A percentile compares a stretch with the other conserved stretches of the same genome.
Conservation (phyloP, 2,797 vertebrate genomes). For the Luscinia megarhynchos region DNA sequence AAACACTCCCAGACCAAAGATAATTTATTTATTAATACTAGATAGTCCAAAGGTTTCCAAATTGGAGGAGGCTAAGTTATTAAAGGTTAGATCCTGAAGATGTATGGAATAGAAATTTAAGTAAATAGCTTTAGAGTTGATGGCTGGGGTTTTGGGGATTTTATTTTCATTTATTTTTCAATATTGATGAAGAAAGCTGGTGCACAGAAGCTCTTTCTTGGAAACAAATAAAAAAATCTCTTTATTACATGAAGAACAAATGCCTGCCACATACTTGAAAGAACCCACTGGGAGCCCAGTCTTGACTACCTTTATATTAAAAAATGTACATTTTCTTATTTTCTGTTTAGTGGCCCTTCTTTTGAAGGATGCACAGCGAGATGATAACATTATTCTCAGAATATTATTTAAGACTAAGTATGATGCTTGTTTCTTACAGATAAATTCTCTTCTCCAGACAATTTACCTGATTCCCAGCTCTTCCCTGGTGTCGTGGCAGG, state of each 20-base stretch:
- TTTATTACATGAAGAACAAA: background rate
- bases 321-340: background rate
- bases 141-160: accelerated
- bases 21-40: slow-evolving; percentile 25
- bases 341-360: background rate
- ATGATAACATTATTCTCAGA: background rate
- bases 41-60: background rate
- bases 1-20: background rate
- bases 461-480: background rate
- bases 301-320: background rate
- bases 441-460: background rate
- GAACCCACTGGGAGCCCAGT: accelerated
- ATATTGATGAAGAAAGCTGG: background rate
- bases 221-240: background rate
- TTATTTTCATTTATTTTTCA: background rate
- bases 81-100: background rate
- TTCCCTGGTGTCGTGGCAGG: background rate
- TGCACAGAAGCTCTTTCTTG: background rate
- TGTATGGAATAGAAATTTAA: background rate
- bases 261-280: background rate
- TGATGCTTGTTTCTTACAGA: background rate
- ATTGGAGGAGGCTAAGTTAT: background rate
- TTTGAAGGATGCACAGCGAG: background rate
- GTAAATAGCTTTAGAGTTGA: background rate
- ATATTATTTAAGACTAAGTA: background rate